Evolutionary conservation across 2,797 vertebrate species (phyloP).

Genomic region (Triplophysa bombifrons): DNA sequence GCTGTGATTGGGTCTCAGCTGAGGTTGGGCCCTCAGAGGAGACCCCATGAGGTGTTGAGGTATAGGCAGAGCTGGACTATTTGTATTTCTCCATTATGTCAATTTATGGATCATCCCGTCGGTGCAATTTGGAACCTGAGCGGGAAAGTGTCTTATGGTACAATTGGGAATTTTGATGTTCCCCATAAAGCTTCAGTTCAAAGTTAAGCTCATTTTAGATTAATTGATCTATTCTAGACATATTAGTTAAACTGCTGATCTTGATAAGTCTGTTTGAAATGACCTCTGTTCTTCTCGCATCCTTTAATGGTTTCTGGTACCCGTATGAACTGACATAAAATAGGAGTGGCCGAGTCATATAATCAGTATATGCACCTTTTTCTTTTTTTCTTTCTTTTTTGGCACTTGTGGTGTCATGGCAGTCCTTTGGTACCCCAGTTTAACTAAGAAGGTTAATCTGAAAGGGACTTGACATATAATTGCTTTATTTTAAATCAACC

Average conservation of each 20-base stretch:
- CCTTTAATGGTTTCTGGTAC: slow-evolving; percentile 33
- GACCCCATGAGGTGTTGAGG: neutral
- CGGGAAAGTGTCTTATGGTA: slow-evolving; percentile 47
- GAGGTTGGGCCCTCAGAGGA: slow-evolving; percentile 28
- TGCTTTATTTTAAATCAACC: too few species aligned
- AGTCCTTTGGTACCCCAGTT: neutral
- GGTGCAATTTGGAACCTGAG: slow-evolving; percentile 41
- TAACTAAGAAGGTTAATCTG: neutral
- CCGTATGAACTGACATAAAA: slow-evolving; percentile 36
- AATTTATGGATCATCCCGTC: slow-evolving; percentile 47
- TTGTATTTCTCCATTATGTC: slow-evolving; percentile 51
- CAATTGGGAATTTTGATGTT: slow-evolving; percentile 48
- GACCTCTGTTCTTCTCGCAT: slow-evolving; percentile 45
- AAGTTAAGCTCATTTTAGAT: slow-evolving; percentile 48
- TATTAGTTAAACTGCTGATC: slow-evolving; percentile 50
- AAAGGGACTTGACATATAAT: neutral
- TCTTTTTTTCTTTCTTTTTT: neutral
- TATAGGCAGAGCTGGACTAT: slow-evolving; percentile 9
- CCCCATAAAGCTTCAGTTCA: slow-evolving; percentile 46
- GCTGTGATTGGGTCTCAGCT: slow-evolving; percentile 33
- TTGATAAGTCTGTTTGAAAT: slow-evolving; percentile 49
- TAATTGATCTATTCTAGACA: slow-evolving; percentile 50
- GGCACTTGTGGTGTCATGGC: neutral
- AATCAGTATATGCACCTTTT: neutral
- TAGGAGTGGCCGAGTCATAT: slow-evolving; percentile 15